These are phyloP conservation scores for Dinoponera quadriceps DNA, from an alignment of 1,140 invertebrate genomes.

Conservation along the genomic window DNA sequence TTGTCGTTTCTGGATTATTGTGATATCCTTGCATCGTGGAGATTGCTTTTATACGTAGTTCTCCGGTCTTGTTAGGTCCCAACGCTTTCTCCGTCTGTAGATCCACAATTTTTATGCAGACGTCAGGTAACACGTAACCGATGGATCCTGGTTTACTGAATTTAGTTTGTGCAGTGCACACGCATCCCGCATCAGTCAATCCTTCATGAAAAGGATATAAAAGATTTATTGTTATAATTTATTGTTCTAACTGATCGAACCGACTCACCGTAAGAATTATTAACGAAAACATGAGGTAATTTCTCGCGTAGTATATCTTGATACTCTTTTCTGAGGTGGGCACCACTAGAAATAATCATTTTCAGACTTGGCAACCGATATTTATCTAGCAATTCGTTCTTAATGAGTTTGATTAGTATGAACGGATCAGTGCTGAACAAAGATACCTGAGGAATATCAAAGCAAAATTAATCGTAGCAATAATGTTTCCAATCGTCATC, in stretches of 20 bases:
- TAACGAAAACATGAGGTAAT: slow-evolving; percentile 9
- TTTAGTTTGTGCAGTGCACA: slow-evolving; percentile 16
- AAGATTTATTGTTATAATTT: no score
- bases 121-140: slow-evolving; percentile 72
- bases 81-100: slow-evolving; percentile 80
- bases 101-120: slow-evolving; percentile 69
- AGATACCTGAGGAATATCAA: slow-evolving; percentile 48
- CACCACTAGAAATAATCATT: slow-evolving; percentile 58
- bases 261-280: slow-evolving; percentile 10
- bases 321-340: slow-evolving; percentile 40
- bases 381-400: slow-evolving; percentile 32
- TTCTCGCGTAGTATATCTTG: neutral
- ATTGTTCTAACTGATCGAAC: no score
- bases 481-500: no score
- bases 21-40: slow-evolving; percentile 74
- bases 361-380: slow-evolving; percentile 57
- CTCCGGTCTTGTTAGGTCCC: slow-evolving; percentile 79
- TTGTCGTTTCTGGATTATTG: slow-evolving; percentile 81
- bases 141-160: slow-evolving; percentile 71
- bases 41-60: slow-evolving; percentile 80
- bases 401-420: slow-evolving; percentile 54
- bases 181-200: slow-evolving; percentile 23
- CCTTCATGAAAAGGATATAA: slow-evolving; percentile 11
- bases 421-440: slow-evolving; percentile 59
- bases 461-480: neutral